Evolutionary conservation across 2,888 invertebrate species (phyloP), one percentile per base, ranked within the genome.

Genomic region (Scelioninae gen. 2): DNA sequence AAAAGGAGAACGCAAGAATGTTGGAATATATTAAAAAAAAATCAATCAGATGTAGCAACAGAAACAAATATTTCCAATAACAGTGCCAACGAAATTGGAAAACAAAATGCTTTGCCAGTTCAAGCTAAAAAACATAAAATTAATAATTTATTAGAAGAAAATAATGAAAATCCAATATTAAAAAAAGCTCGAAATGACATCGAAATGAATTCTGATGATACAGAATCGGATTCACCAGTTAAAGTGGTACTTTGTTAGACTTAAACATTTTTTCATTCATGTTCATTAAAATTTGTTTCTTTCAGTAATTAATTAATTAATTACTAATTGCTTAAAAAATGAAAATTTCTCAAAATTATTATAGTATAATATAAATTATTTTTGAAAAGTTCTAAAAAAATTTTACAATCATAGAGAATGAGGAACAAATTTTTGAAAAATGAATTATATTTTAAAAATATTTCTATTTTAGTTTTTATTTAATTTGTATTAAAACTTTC

Each of bases 1-100:
- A 35, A 53, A n/a, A 53, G 53, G 1, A 16, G 16, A 15, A 15
- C 39, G 9, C 37, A 53, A 53, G 53, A 53, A 53, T 25, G 5
- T 22, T 53, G 37, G 53, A n/a, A 10, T 7, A 39, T 16, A 1
- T 39, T 39, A 0, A n/a, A 39, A n/a, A 53, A 2, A 11, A 33
- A 10, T 15, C 31, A 52, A 19, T 11, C 19, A 16, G 19, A n/a
- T 11, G 33, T 4, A 5, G 50, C 28, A 4, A 2, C 1, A 11
- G 18, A 45, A 25, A 11, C 0, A 11, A 48, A 28, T 15, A 1
- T 11, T 10, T 28, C 3, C 1, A 28, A 28, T 2, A 46, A 13
- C 25, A 9, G 4, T 1, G 15, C 11, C 5, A 46, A 31, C 5
- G 13, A 9, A 48, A 13, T 22, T 5, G 11, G 13, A 2, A 13